Evolutionary conservation across 2,113 vertebrate genomes (phyloP), one percentile per base, ranked within the genome.

Genomic region (Beaufortia kweichowensis): DNA sequence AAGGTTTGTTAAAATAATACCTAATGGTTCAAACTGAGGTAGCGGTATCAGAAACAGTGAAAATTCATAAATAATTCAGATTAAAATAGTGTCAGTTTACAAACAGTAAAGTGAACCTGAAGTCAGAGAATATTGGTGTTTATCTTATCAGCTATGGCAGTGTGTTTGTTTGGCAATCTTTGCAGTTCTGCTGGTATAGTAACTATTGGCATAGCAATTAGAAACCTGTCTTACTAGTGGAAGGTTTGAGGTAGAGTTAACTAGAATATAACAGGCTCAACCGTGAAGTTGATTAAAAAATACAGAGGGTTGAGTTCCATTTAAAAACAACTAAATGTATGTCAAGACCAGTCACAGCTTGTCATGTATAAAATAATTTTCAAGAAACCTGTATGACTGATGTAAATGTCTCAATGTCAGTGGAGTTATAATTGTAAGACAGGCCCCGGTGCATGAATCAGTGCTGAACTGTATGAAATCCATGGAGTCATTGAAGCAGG

Each of bases 201-300:
- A 77, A 26, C 28, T 8, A 24, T 48, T 75, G 11, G 19, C 59
- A 63, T 14, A 12, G 5, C 21, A 48, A 53, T 62, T 12, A 29
- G 61, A 65, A 66, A 17, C 43, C 65, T 48, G 12, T 61, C 35
- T 4, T 55, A 43, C 61, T 74, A 57, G 21, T 12, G 35, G 59
- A 21, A 78, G 48, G 59, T 33, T 69, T 70, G 64, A 80, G 76
- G 80, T 78, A 78, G 70, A 33, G 24, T 31, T 46, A 46, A 71
- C 41, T 53, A 26, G 10, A 39, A 3, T 65, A 48, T 57, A 50
- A 28, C 9, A 24, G 23, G 48, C 48, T 77, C 56, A 4, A 60
- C 17, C 9, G 19, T 57, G 21, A 19, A 57, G 31, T 46, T 57
- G 19, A 46, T 7, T 46, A 17, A 35, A 26, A 56, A 62, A 53